Base-by-base conservation (phyloP, 2,888 invertebrate species). In the Lymantria dispar region DNA sequence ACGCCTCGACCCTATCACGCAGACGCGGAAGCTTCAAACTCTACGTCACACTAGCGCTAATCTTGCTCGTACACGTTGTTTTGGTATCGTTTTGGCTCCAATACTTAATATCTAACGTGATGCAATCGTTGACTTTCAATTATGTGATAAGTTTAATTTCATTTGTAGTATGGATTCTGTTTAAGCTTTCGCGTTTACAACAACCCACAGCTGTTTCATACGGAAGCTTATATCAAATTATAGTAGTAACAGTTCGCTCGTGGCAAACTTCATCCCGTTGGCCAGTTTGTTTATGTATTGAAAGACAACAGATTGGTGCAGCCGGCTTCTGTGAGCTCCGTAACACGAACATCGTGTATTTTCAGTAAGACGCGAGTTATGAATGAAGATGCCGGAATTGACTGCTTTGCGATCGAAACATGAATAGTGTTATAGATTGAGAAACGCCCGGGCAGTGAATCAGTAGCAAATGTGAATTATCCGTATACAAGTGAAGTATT, bases 201-300 rank as follows among this genome's bases (percentile, higher is more conserved):
- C 29, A 37, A 45, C 10, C 2, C 37, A 38, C 47, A 50, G 39
- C 40, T 50, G 50, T 53, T 42, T 39, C 42, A 31, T 47, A 49
- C 43, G 33, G 38, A 29, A 44, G 44, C 10, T 49, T 50, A 46
- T 50, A 51, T 47, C 46, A 50, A 46, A 50, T 39, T 56, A 42
- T 46, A 48, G 54, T 42, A 60, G 56, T 63, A 61, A 59, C 60
- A 63, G 56, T 60, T 54, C 68, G 68, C 56, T 54, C 73, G 87
- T 58, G 66, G 82, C 89, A 89, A 89, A 78, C 81, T 90, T 91
- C 90, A 85, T 80, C 68, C 64, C 81, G 76, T 68, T 80, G 71
- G 70, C 57, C 76, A 76, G 87, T 89, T 91, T 91, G 90, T 91
- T 91, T 91, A 91, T 89, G 83, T 87, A 86, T 87, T 81, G 84